phyloP scores from a whole-genome alignment of 1,140 invertebrate species.

The Drosophila equinoxialis region DNA sequence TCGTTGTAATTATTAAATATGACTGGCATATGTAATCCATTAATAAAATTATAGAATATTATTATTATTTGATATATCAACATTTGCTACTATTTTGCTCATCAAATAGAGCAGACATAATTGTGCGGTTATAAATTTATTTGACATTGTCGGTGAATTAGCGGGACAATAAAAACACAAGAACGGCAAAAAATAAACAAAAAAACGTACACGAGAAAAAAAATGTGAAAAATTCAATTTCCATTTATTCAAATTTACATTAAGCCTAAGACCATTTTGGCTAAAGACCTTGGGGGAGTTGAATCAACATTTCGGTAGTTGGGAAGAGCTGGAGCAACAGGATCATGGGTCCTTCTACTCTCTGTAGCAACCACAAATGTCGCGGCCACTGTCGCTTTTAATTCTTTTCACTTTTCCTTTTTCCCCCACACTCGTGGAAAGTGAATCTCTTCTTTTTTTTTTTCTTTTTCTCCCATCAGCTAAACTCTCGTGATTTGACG shows the following conservation, averaged over 20 bases:
- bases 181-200: neutral
- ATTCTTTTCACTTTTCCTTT: constrained; percentile 65
- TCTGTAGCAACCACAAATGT: constrained; percentile 54
- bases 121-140: constrained; percentile 28
- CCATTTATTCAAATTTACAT: constrained; percentile 67
- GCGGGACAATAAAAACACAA: neutral
- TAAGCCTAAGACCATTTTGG: constrained; percentile 45
- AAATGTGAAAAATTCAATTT: constrained; percentile 56
- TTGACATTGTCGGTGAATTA: constrained; percentile 4
- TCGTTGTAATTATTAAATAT: constrained; percentile 10
- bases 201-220: neutral
- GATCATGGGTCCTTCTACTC: neutral
- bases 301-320: constrained; percentile 27
- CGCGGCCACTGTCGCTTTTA: constrained; percentile 73
- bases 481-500: constrained; percentile 57
- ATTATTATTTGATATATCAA: constrained; percentile 28
- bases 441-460: no score
- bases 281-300: constrained; percentile 4
- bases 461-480: constrained; percentile 29
- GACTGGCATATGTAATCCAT: constrained; percentile 69
- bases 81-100: constrained; percentile 10
- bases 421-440: constrained; percentile 37
- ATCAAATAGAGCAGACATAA: constrained; percentile 39
- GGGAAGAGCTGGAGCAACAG: constrained; percentile 31
- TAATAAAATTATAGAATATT: constrained; percentile 71